These are phyloP conservation scores for Stenodema calcarata DNA, from an alignment of 2,888 invertebrate genomes.

Conservation along the genomic window DNA sequence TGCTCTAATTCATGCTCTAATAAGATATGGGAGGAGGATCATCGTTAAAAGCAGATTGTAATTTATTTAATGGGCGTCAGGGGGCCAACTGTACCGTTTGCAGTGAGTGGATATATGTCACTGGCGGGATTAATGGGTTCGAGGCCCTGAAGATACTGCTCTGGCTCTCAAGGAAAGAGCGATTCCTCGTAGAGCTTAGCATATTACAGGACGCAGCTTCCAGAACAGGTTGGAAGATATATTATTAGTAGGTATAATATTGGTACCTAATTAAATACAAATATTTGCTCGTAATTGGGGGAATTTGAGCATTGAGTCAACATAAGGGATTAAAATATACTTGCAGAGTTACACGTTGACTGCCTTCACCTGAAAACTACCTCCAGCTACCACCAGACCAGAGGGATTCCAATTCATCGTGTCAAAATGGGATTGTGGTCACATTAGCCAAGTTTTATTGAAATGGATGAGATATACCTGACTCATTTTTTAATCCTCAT, in stretches of 20 bases:
- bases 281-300: too few relatives aligned
- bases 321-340: too few relatives aligned
- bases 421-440: too few relatives aligned
- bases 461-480: too few relatives aligned
- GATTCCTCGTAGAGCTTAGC: neutral
- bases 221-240: neutral
- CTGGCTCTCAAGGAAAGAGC: neutral
- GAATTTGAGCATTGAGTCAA: too few relatives aligned
- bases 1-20: conserved; percentile 27
- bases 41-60: conserved; percentile 24
- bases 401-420: too few relatives aligned
- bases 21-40: conserved; percentile 31
- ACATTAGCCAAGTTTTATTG: too few relatives aligned
- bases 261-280: too few relatives aligned
- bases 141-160: conserved; percentile 1
- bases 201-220: neutral
- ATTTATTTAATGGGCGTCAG: conserved; percentile 39
- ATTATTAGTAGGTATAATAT: neutral
- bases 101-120: conserved; percentile 24
- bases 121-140: conserved; percentile 15
- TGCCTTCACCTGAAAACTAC: too few relatives aligned
- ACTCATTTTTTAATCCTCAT: too few relatives aligned
- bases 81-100: conserved; percentile 29
- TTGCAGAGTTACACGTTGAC: too few relatives aligned
- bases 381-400: too few relatives aligned